Evolutionary conservation across 2,888 invertebrate species (phyloP).

Genomic region (Drosophila neotestacea): DNA sequence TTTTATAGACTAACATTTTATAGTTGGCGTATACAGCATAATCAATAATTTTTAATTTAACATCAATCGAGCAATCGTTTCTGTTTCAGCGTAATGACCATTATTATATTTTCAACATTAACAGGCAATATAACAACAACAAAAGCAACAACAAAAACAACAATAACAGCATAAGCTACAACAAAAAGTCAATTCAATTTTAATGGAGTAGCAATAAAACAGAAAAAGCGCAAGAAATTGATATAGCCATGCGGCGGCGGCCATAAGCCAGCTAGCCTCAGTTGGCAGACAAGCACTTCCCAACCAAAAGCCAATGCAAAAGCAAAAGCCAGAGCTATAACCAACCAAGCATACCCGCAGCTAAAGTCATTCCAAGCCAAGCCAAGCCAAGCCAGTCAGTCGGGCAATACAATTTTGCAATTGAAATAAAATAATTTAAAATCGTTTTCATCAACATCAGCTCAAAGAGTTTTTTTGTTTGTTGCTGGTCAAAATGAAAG

Average conservation of each 20-base stretch:
- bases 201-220: constrained; percentile 81
- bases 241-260: constrained; percentile 65
- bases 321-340: not conserved
- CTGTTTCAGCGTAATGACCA: constrained; percentile 71
- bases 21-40: constrained; percentile 52
- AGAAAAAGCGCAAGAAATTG: constrained; percentile 76
- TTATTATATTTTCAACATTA: constrained; percentile 76
- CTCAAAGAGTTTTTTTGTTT: constrained; percentile 66
- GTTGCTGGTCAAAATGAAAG: constrained; percentile 49
- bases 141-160: constrained; percentile 29
- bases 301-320: constrained; percentile 5
- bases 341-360: constrained; percentile 32
- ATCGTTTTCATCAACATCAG: constrained; percentile 83
- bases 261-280: constrained; percentile 25
- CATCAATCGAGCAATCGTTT: constrained; percentile 78
- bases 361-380: constrained; percentile 29
- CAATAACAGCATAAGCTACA: constrained; percentile 24
- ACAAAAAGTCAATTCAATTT: constrained; percentile 76
- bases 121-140: constrained; percentile 51
- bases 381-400: constrained; percentile 19
- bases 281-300: not conserved
- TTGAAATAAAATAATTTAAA: constrained; percentile 83
- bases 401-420: constrained; percentile 73
- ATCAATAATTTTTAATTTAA: constrained; percentile 80
- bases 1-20: constrained; percentile 49